A percentile compares a stretch with the other conserved stretches of the same genome.
phyloP scores from a whole-genome alignment of 2,888 invertebrate genomes.

The Hemaris fuciformis region DNA sequence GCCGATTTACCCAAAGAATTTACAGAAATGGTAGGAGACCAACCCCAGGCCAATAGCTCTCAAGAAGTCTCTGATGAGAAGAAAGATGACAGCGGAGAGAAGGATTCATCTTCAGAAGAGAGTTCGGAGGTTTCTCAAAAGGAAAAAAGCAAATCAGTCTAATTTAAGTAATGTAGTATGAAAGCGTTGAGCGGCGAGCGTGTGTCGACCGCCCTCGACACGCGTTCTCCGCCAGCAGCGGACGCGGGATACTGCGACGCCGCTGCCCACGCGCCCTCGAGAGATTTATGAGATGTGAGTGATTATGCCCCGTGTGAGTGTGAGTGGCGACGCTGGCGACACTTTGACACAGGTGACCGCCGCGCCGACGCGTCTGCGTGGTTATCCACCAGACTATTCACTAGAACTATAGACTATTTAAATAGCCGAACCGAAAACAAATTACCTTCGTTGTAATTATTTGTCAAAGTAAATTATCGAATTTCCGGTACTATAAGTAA shows the following conservation, averaged over 20 bases:
- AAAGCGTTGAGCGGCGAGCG: constrained; percentile 64
- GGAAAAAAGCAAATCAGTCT: constrained; percentile 38
- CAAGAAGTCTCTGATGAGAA: constrained; percentile 54
- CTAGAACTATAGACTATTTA: constrained; percentile 78
- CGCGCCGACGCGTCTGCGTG: constrained; percentile 40
- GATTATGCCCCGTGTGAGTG: constrained; percentile 35
- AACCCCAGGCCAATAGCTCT: constrained; percentile 44
- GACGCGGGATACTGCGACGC: constrained; percentile 29
- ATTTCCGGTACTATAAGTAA: constrained; percentile 78
- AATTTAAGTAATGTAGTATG: constrained; percentile 57
- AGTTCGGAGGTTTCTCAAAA: constrained; percentile 43
- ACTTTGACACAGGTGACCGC: too few relatives aligned
- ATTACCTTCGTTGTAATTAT: constrained; percentile 76
- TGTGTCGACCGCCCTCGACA: constrained; percentile 79
- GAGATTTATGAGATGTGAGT: constrained; percentile 40
- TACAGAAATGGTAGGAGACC: constrained; percentile 38
- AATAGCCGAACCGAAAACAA: constrained; percentile 68
- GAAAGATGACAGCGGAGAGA: constrained; percentile 37
- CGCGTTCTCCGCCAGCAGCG: constrained; percentile 65
- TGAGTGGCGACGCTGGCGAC: constrained; percentile 35
- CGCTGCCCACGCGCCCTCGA: constrained; percentile 32
- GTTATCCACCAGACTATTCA: constrained; percentile 55
- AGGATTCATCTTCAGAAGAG: constrained; percentile 47
- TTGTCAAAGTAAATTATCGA: constrained; percentile 77
- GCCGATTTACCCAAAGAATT: constrained; percentile 30